Percentiles rank a stretch among this genome's conserved stretches.
Conservation (phyloP, 2,888 invertebrate genomes). For the Argyra leucocephala region DNA sequence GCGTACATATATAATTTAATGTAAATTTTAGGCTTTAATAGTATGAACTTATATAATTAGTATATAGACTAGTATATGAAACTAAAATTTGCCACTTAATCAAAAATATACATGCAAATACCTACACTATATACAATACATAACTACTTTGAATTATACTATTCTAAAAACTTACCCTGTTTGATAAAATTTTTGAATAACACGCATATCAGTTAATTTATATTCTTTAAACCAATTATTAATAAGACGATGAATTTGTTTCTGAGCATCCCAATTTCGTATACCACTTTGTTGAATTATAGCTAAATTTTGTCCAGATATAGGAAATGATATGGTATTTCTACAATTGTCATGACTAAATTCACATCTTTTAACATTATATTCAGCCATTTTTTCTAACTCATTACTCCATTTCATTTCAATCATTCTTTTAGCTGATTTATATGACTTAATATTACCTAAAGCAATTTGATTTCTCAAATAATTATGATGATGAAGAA, state of each 20-base stretch:
- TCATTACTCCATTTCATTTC: background rate
- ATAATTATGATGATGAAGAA: background rate
- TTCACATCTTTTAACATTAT: background rate
- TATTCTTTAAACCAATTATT: slow-evolving; percentile 19
- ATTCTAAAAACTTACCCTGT: background rate
- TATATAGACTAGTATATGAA: too few species aligned
- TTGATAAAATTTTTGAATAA: slow-evolving; percentile 8
- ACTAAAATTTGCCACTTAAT: too few species aligned
- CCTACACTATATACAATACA: too few species aligned
- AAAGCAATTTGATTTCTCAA: background rate
- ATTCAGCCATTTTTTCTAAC: background rate
- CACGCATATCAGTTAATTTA: slow-evolving; percentile 13
- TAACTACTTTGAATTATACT: too few species aligned
- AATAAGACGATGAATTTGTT: background rate
- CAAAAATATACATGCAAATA: too few species aligned
- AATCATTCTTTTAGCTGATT: background rate
- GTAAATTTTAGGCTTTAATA: too few species aligned
- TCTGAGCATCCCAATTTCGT: background rate
- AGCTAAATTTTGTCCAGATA: slow-evolving; percentile 19
- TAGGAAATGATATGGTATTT: slow-evolving; percentile 10
- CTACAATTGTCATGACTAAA: slow-evolving; percentile 17
- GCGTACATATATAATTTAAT: too few species aligned
- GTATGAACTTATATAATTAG: too few species aligned
- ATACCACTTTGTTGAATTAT: background rate
- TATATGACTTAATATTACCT: background rate